These are phyloP conservation scores for Azemiops feae DNA, from an alignment of 2,113 vertebrate genomes.

Conservation along the genomic window DNA sequence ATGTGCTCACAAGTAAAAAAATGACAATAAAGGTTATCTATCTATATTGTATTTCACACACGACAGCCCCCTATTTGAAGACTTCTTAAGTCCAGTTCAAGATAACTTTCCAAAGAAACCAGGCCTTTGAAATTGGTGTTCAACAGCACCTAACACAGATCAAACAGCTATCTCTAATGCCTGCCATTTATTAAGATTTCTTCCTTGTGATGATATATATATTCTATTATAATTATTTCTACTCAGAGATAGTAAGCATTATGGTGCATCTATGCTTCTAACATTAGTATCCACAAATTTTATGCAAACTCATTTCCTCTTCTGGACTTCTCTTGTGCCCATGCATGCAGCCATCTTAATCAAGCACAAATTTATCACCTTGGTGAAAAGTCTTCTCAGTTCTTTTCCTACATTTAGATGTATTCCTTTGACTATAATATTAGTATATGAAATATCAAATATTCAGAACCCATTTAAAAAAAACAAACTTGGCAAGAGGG, in stretches of 20 bases:
- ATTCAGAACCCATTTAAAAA: slow-evolving; percentile 23
- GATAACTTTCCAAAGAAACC: background rate
- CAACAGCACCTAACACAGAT: background rate
- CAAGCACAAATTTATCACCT: background rate
- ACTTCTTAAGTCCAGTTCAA: background rate
- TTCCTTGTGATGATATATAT: background rate
- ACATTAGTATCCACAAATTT: background rate
- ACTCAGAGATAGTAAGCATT: background rate
- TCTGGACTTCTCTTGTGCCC: background rate
- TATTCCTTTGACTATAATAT: slow-evolving; percentile 33
- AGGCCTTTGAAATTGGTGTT: background rate
- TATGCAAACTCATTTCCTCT: background rate
- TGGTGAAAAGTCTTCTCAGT: background rate
- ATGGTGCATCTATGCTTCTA: background rate
- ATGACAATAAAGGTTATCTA: no score
- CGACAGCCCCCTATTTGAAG: background rate
- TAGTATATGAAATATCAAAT: slow-evolving; percentile 21
- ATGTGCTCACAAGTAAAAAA: no score
- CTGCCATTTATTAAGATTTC: background rate
- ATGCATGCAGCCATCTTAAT: background rate
- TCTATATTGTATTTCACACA: background rate
- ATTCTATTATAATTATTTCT: background rate
- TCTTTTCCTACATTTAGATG: background rate
- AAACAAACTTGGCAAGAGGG: slow-evolving; percentile 6
- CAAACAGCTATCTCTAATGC: background rate